Evolutionary conservation across 2,113 vertebrate genomes (phyloP).

Genomic region (Calcarius ornatus): DNA sequence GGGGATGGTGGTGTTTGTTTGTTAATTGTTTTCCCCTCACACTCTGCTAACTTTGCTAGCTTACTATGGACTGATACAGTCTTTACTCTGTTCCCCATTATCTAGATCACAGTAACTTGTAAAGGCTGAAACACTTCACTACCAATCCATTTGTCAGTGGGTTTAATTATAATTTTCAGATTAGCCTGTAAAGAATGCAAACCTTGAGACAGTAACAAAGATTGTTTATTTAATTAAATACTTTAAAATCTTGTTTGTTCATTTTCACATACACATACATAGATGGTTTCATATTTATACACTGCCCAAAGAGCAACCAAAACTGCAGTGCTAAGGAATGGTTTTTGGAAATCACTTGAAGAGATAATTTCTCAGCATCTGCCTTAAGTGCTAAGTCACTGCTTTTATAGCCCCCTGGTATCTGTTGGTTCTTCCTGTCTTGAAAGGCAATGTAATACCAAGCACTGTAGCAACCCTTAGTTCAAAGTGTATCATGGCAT

Average conservation of each 20-base stretch:
- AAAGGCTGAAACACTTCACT: neutral
- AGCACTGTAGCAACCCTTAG: neutral
- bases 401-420: neutral
- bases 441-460: neutral
- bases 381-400: neutral
- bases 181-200: neutral
- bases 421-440: neutral
- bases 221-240: neutral
- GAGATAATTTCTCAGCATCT: neutral
- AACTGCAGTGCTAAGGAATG: neutral
- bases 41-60: neutral
- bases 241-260: neutral
- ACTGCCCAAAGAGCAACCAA: neutral
- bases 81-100: neutral
- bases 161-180: neutral
- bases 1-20: neutral
- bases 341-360: neutral
- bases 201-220: neutral
- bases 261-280: neutral
- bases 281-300: neutral
- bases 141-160: neutral
- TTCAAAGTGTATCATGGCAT: neutral
- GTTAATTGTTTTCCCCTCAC: neutral
- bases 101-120: neutral
- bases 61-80: neutral